phyloP scores from a whole-genome alignment of 1,140 invertebrate species.

The Drosophila tani region DNA sequence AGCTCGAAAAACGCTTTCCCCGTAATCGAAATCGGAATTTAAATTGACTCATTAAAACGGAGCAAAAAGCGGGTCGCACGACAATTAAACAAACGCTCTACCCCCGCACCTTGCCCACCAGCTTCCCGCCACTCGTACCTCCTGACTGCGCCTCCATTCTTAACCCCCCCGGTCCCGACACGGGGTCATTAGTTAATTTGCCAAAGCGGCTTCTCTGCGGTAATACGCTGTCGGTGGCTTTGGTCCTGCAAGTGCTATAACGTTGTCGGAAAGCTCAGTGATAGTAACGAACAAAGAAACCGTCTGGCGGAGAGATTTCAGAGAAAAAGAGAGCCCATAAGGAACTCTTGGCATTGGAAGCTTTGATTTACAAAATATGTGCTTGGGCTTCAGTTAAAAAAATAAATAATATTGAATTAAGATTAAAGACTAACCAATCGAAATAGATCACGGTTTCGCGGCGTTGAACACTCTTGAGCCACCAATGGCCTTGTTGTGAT shows the following conservation, averaged over 20 bases:
- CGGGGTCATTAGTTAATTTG: constrained; percentile 82
- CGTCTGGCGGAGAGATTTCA: neutral
- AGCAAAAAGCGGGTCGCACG: constrained; percentile 79
- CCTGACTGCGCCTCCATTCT: constrained; percentile 10
- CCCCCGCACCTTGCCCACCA: constrained; percentile 2
- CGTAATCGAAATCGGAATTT: constrained; percentile 82
- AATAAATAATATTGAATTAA: neutral
- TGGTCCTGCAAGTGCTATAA: constrained; percentile 23
- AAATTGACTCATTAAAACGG: constrained; percentile 82
- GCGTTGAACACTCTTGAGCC: neutral
- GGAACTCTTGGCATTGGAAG: neutral
- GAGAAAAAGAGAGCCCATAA: neutral
- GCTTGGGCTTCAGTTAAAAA: neutral
- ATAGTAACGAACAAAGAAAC: constrained; percentile 25
- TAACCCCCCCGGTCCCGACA: constrained; percentile 37
- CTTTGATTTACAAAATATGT: neutral
- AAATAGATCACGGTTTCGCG: neutral
- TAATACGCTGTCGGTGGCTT: constrained; percentile 44
- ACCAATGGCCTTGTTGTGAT: no score
- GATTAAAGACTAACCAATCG: neutral
- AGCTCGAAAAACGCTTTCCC: constrained; percentile 52
- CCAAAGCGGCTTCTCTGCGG: constrained; percentile 58
- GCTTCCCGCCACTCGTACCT: neutral
- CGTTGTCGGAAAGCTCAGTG: constrained; percentile 26
- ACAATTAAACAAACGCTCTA: constrained; percentile 79